Evolutionary conservation across 2,797 vertebrate genomes (phyloP).

Genomic region (Sparidentex hasta): DNA sequence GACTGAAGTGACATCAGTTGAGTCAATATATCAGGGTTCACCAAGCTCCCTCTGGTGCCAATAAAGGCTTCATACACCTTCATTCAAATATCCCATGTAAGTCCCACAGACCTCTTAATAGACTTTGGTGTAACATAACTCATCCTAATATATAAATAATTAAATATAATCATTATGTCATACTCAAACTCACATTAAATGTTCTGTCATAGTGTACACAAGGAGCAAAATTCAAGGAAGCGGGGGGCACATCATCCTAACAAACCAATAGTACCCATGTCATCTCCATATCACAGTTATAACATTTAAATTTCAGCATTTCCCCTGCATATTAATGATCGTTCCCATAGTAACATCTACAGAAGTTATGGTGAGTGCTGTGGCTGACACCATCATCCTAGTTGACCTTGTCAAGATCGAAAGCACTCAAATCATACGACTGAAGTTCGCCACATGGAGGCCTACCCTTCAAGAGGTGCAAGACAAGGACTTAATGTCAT

Average conservation of each 20-base stretch:
- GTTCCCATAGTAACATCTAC: conserved; percentile 2
- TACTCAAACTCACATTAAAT: not conserved
- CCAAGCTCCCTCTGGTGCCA: not conserved
- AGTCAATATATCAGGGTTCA: too few species aligned
- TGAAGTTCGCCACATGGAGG: not conserved
- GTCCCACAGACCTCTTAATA: too few species aligned
- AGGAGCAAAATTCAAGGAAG: not conserved
- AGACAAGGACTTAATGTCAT: too few species aligned
- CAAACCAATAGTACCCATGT: not conserved
- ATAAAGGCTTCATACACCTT: not conserved
- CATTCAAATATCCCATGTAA: not conserved
- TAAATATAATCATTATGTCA: not conserved
- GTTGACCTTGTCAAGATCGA: conserved; percentile 20
- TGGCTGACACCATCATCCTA: not conserved
- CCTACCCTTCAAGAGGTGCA: not conserved
- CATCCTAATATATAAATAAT: too few species aligned
- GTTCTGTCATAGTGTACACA: not conserved
- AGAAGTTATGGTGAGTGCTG: not conserved
- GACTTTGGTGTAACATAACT: too few species aligned
- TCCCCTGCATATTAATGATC: not conserved
- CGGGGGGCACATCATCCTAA: not conserved
- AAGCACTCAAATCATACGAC: conserved; percentile 41
- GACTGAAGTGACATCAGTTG: conserved; percentile 6
- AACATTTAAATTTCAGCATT: not conserved
- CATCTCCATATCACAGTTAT: conserved; percentile 1